Evolutionary conservation across 1,140 invertebrate species (phyloP), one percentile per base, ranked within the genome.

Genomic region (Diploscapter pachys): DNA sequence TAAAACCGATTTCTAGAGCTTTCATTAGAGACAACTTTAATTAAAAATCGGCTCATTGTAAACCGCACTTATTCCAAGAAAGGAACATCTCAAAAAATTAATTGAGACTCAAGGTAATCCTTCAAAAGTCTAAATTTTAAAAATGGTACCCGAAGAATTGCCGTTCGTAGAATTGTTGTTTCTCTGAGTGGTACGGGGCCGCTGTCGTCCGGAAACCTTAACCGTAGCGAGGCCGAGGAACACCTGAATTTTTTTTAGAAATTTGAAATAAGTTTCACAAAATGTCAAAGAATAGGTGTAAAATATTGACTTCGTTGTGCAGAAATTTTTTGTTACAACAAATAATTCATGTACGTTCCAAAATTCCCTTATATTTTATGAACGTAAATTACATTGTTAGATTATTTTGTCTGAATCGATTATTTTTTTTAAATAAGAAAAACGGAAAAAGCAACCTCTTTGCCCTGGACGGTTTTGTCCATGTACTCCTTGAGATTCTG

Each of bases 401-500:
- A 31, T 31, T 31, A 31, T 31, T 31, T 31, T 31, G 31, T 31
- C 31, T 31, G 31, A 31, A 31, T 31, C 31, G 31, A 31, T 31
- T 31, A 31, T 31, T 31, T 31, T 31, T 31, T 31, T 31, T 31
- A 31, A 31, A 31, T 31, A 31, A 31, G 31, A 31, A 31, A 31
- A 31, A 31, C 31, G 31, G 31, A 31, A 72, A 6, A 63, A 63
- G 53, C 81, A 81, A 98, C 96, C 86, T 97, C 95, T 88, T 98
- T 98, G 9, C 93, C 94, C 87, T 96, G 94, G 31, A 92, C 90
- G n/a, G 81, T 72, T 87, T 98, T 93, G 81, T 97, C 93, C 95
- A 97, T 97, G 84, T 98, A 98, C 87, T 98, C 95, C 88, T 95
- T 93, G 80, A 98, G 89, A 87, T 92, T 97, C 2, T 94, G 92